Evolutionary conservation across 2,888 invertebrate genomes (phyloP), one percentile per base, ranked within the genome.

Genomic region (Pocota personata): DNA sequence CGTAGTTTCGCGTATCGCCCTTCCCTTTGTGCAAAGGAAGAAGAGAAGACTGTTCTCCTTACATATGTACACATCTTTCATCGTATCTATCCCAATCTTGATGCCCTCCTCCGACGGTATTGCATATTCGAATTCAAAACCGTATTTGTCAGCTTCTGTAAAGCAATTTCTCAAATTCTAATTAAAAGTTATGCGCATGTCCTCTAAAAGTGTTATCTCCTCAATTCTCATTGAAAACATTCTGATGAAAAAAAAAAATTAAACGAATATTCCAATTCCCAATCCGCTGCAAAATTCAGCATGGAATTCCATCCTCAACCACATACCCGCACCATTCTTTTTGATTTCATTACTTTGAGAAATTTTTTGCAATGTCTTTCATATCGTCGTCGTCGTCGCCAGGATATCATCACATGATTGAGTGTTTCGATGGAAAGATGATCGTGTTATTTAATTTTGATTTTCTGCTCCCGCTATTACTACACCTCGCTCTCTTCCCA

Each of bases 331-430:
- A 16, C 19, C 62, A 62, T 19, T 30, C 12, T 0, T 40, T 14
- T 40, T 40, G 40, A 40, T 48, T 27, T 19, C 21, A 12, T 37
- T 46, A 12, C 40, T 16, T 50, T 62, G 50, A 21, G 10, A 7
- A n/a, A 12, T 48, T 48, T 48, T 66, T 35, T 57, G 3, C 14
- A n/a, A 27, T 58, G n/a, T 19, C 35, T 40, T 40, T 21, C 60
- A 10, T 32, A 43, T 48, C 46, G 16, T 40, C 27, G 19, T 55
- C 52, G 14, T 55, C 64, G 32, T 66, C 30, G 16, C 3, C 35
- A 60, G 82, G 58, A 83, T 78, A 83, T 83, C 82, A 83, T 83
- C 72, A 66, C 66, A 82, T 83, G 82, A 83, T 83, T 78, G 82
- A 72, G 72, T 83, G 72, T 78, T 73, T 48, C 83, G 73, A 73